Evolutionary conservation across 2,888 invertebrate genomes (phyloP).

Genomic region (Odontomyia ornata): DNA sequence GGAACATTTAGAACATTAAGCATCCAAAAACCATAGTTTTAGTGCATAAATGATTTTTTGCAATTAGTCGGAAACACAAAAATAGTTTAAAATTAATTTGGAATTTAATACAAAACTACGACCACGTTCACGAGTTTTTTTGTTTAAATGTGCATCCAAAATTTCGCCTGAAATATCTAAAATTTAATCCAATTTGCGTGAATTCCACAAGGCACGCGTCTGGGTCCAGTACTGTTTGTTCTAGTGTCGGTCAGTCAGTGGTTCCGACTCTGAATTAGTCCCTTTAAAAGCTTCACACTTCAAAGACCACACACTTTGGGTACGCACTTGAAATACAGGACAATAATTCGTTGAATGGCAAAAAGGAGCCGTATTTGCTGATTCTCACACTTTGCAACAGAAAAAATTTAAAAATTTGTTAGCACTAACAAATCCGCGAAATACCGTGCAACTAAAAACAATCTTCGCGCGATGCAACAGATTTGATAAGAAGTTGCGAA

Average conservation of each 20-base stretch:
- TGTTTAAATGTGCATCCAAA: slow-evolving; percentile 14
- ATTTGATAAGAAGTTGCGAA: background rate
- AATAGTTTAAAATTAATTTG: background rate
- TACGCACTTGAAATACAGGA: slow-evolving; percentile 21
- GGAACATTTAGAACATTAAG: background rate
- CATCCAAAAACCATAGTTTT: no score
- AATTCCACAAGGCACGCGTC: slow-evolving; percentile 14
- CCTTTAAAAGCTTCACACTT: background rate
- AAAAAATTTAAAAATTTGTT: background rate
- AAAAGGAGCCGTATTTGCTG: background rate
- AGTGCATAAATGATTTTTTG: no score
- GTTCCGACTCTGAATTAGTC: background rate
- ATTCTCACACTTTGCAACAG: background rate
- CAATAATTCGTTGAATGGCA: background rate
- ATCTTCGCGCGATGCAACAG: background rate
- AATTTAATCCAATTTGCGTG: slow-evolving; percentile 36
- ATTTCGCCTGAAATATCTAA: slow-evolving; percentile 21
- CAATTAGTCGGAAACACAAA: background rate
- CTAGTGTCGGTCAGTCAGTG: slow-evolving; percentile 2
- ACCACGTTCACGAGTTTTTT: background rate
- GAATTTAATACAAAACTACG: background rate
- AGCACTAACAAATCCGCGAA: background rate
- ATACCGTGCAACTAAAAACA: no score
- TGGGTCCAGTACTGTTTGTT: slow-evolving; percentile 3
- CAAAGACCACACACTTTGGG: background rate